Base-by-base conservation (phyloP, 2,888 invertebrate species). In the Anaspis maculata region DNA sequence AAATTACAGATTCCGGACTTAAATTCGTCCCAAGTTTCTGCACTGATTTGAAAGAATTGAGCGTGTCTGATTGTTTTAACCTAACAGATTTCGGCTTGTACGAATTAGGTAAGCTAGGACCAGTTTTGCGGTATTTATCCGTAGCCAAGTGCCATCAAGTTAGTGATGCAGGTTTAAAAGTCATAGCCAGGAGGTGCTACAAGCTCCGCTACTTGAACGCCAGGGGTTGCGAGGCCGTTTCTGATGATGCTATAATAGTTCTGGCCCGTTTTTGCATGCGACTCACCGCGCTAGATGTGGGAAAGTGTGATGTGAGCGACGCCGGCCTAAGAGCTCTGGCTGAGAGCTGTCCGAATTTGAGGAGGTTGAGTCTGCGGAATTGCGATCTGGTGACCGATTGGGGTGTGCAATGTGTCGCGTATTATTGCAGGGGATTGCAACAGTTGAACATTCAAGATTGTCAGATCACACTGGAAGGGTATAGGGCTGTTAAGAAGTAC, bases 391-490 rank as follows among this genome's bases (percentile, higher is more conserved):
- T 94, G 15, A 90, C 90, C 2, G 92, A 94, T 61, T 76, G 83
- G 32, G 94, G 94, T 0, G 75, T 88, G 19, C 87, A 89, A 62
- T 81, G 83, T 31, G 77, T 94, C 5, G 90, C 92, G 0, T 89
- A 90, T 60, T 88, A 88, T 60, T 91, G 91, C 54, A 73, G 89
- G 24, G 89, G 89, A 0, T 69, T 94, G 22, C 88, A 89, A 34
- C 92, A 92, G 58, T 71, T 94, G 6, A 92, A 92, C 61, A 91
- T 94, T 42, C 91, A 92, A 56, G 92, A 92, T 62, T 92, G 92
- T 41, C 85, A 88, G 38, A 83, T 94, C 47, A 87, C 91, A 3
- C 68, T 88, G 25, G 79, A 91, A 49, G 91, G 91, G 0, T 92
- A 92, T 61, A 70, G 88, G 50, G 89, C 90, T 3, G 89, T 94